Evolutionary conservation across 2,888 invertebrate genomes (phyloP).

Genomic region (Troides aeacus): DNA sequence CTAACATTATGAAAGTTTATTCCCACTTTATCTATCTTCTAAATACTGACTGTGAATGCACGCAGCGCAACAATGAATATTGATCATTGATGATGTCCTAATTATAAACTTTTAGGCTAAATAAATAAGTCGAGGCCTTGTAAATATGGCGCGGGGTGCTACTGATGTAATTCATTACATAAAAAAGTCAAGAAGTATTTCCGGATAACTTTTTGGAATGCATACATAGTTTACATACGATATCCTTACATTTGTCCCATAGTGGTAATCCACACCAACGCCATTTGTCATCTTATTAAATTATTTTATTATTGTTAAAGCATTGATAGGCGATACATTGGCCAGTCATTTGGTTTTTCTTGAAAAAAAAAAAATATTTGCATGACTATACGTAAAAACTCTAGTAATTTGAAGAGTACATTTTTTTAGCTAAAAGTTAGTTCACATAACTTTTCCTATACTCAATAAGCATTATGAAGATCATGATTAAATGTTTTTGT

Average conservation of each 20-base stretch:
- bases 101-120: slow-evolving; percentile 39
- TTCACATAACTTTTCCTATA: slow-evolving; percentile 11
- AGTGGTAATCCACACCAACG: slow-evolving; percentile 41
- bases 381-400: slow-evolving; percentile 9
- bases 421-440: slow-evolving; percentile 9
- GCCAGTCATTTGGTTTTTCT: slow-evolving; percentile 20
- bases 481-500: slow-evolving; percentile 5
- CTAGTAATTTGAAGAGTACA: slow-evolving; percentile 20
- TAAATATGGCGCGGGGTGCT: slow-evolving; percentile 28
- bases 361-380: not conserved
- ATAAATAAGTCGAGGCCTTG: slow-evolving; percentile 42
- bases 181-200: slow-evolving; percentile 35
- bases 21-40: slow-evolving; percentile 60
- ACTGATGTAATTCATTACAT: slow-evolving; percentile 16
- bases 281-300: slow-evolving; percentile 35
- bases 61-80: slow-evolving; percentile 45
- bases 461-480: slow-evolving; percentile 2
- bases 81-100: slow-evolving; percentile 32
- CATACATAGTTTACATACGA: slow-evolving; percentile 56
- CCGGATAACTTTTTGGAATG: slow-evolving; percentile 61
- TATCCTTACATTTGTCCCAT: slow-evolving; percentile 35
- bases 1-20: slow-evolving; percentile 60
- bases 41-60: slow-evolving; percentile 71
- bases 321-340: slow-evolving; percentile 1
- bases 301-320: slow-evolving; percentile 14